Percentiles rank a stretch among this genome's conserved stretches.
phyloP scores from a whole-genome alignment of 2,113 vertebrate species.

The Gulo gulo region DNA sequence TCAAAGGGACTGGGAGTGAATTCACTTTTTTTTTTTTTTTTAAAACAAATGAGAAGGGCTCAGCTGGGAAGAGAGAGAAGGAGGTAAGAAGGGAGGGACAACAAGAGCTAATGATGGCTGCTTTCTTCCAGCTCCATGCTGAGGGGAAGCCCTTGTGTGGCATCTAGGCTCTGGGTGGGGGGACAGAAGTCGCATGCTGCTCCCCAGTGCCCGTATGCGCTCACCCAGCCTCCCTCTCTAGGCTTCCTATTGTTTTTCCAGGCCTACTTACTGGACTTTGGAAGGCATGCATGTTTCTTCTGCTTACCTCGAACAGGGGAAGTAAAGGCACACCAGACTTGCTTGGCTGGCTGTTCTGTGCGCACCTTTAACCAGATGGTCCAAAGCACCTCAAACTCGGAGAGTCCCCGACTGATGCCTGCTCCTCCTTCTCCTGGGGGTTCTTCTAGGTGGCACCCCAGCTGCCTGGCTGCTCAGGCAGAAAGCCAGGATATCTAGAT shows the following conservation, averaged over 20 bases:
- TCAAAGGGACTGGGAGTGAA: constrained; percentile 78
- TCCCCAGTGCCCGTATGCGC: constrained; percentile 66
- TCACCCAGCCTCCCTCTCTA: constrained; percentile 63
- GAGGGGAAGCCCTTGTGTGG: constrained; percentile 40
- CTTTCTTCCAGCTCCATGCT: constrained; percentile 52
- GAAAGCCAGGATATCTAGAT: neutral
- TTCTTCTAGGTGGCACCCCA: neutral
- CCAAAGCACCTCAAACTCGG: neutral
- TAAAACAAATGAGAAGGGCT: constrained; percentile 75
- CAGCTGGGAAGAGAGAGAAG: constrained; percentile 55
- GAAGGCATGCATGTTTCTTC: neutral
- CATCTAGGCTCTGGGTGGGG: neutral
- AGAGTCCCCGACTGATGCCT: neutral
- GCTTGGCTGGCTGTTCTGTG: fast-evolving
- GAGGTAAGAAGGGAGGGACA: neutral
- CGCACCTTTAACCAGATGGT: neutral
- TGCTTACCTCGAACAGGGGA: neutral
- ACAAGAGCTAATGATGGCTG: constrained; percentile 67
- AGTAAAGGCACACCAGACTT: neutral
- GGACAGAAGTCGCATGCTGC: constrained; percentile 53
- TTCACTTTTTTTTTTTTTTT: constrained; percentile 69
- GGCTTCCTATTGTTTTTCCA: constrained; percentile 58
- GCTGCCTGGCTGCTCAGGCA: neutral
- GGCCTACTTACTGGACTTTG: constrained; percentile 39
- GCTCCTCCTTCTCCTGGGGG: neutral